Percentiles rank a stretch among this genome's conserved stretches.
Conservation (phyloP, 2,113 vertebrate species). For the Misgurnus anguillicaudatus region DNA sequence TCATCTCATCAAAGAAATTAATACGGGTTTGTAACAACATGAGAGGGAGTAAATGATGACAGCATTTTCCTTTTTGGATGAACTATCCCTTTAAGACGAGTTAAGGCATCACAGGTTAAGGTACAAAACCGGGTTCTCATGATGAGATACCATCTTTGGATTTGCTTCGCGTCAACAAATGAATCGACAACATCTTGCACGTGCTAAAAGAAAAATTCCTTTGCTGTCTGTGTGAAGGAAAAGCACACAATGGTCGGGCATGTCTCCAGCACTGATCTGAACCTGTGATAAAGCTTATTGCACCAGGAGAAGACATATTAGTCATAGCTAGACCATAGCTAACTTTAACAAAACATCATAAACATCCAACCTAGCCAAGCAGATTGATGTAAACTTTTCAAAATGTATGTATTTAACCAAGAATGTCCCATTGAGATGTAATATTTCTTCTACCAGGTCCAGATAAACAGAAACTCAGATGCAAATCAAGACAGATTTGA, state of each 20-base stretch:
- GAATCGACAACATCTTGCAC: neutral
- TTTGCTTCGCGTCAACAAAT: neutral
- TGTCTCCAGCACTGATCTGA: neutral
- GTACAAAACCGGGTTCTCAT: neutral
- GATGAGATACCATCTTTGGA: neutral
- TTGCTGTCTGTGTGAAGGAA: neutral
- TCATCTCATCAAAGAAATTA: no score
- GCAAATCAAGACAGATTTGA: no score
- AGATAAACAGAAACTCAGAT: no score
- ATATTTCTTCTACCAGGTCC: no score
- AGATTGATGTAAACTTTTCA: neutral
- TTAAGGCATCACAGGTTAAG: neutral
- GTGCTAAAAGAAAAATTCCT: constrained; percentile 4
- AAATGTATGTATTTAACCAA: no score
- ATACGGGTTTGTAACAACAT: no score
- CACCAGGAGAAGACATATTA: neutral
- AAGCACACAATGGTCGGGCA: neutral
- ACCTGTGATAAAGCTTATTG: neutral
- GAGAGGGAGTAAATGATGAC: no score
- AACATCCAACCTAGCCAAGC: neutral
- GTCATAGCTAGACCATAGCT: neutral
- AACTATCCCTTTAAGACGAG: no score
- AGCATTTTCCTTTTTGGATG: no score
- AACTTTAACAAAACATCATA: neutral
- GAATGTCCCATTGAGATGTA: no score